Base-by-base conservation (phyloP, 2,888 invertebrate genomes). In the Scaptodrosophila latifasciaeformis region DNA sequence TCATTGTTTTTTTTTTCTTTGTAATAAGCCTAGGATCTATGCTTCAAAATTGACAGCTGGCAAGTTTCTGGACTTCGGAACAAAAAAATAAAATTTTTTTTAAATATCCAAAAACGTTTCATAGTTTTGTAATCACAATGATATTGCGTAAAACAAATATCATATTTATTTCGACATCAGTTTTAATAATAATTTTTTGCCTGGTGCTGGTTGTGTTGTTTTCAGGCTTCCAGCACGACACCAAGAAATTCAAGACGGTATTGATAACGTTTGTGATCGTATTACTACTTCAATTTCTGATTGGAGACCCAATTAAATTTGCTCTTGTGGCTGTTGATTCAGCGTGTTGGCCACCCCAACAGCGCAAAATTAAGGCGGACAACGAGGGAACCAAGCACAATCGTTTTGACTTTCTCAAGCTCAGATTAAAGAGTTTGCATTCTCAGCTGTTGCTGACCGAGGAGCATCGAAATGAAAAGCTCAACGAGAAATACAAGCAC, bases 221-320 rank as follows among this genome's bases (percentile, higher is more conserved):
- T 17, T 68, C 54, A 0, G 83, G 82, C 37, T 68, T 68, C 27
- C 34, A 53, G 1, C 70, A 79, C 59, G 71, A 82, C 34, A 3
- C 18, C 2, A 64, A 59, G 13, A 75, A 68, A 29, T 69, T 72
- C 12, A 77, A 65, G 13, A 52, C 67, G 4, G 55, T 82, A 13
- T 0, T 82, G 6, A 19, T 72, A 2, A 64, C 82, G 2, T 10
- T 70, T 1, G 19, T 64, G 1, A 4, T 70, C 0, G 62, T 72
- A 5, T 1, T 79, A 0, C 21, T 78, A 1, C 45, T 70, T 27
- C 70, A 81, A 27, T 66, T 59, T 3, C 37, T 81, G 0, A 0
- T 83, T 10, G 65, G 55, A 2, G 84, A 83, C 46, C 64, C 68
- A 1, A 37, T 82, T 1, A 58, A 56, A 19, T 76, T 77, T 45